Evolutionary conservation across 2,113 vertebrate species (phyloP).

Genomic region (Callospermophilus lateralis): DNA sequence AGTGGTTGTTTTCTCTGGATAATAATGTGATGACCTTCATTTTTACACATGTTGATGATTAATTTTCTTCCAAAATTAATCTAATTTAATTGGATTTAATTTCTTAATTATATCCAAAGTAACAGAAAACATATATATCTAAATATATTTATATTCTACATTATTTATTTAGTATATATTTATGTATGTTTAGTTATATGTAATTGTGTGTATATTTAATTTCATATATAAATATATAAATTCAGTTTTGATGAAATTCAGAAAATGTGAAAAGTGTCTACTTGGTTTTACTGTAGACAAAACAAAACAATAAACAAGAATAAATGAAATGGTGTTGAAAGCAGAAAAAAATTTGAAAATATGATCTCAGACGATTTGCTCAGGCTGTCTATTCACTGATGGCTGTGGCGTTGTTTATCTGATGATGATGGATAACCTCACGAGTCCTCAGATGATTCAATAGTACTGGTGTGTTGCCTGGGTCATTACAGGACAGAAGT

Average conservation of each 20-base stretch:
- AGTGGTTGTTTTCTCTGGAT: not conserved
- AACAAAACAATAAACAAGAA: not conserved
- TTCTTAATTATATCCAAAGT: not conserved
- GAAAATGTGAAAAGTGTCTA: not conserved
- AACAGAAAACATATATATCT: not conserved
- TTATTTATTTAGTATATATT: not conserved
- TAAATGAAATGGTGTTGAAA: not conserved
- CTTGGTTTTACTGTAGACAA: not conserved
- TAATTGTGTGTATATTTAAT: no score
- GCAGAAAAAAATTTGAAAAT: not conserved
- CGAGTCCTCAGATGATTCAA: not conserved
- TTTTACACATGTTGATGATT: not conserved
- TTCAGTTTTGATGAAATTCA: not conserved
- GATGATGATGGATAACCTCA: not conserved
- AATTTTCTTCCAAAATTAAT: not conserved
- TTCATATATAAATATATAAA: not conserved
- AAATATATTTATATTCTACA: no score
- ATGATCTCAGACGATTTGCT: not conserved
- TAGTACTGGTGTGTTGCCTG: not conserved
- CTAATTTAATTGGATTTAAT: not conserved
- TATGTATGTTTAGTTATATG: no score
- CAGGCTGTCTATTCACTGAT: not conserved
- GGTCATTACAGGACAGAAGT: not conserved
- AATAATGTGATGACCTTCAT: not conserved
- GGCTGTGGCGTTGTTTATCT: not conserved